phyloP scores from a whole-genome alignment of 2,888 invertebrate genomes.

The Trichopoda pennipes region DNA sequence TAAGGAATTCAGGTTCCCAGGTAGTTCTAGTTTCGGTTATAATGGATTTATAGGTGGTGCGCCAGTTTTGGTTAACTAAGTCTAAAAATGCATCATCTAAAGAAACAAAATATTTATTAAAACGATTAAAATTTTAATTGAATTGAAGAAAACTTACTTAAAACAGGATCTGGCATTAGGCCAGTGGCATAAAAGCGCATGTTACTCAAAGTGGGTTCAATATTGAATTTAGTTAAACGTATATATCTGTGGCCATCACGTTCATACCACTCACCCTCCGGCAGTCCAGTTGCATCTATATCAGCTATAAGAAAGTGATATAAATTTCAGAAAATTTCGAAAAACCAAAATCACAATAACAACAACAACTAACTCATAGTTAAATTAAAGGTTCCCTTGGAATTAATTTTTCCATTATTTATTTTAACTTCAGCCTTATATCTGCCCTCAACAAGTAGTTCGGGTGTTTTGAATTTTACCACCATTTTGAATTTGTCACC shows the following conservation, averaged over 20 bases:
- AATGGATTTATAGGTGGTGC: slow-evolving; percentile 81
- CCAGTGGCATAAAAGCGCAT: slow-evolving; percentile 84
- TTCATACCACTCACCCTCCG: slow-evolving; percentile 83
- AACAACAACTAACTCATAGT: slow-evolving; percentile 83
- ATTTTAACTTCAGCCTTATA: slow-evolving; percentile 85
- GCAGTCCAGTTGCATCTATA: slow-evolving; percentile 83
- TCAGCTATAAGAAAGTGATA: slow-evolving; percentile 81
- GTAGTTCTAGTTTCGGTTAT: slow-evolving; percentile 80
- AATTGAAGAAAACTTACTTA: slow-evolving; percentile 83
- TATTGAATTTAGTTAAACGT: slow-evolving; percentile 83
- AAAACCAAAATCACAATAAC: not conserved
- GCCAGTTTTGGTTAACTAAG: slow-evolving; percentile 84
- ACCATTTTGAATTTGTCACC: slow-evolving; percentile 77
- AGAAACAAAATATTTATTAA: not conserved
- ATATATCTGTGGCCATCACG: slow-evolving; percentile 83
- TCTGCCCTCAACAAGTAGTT: slow-evolving; percentile 82
- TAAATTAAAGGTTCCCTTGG: slow-evolving; percentile 83
- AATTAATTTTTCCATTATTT: slow-evolving; percentile 84
- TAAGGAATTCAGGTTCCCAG: slow-evolving; percentile 78
- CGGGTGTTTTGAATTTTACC: slow-evolving; percentile 81
- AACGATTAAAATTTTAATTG: not conserved
- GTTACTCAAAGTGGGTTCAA: slow-evolving; percentile 85
- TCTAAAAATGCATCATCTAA: slow-evolving; percentile 77
- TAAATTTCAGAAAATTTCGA: not conserved
- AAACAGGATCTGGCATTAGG: slow-evolving; percentile 83